These are phyloP conservation scores for Drosophila subsilvestris DNA, from an alignment of 2,888 invertebrate species.

Conservation along the genomic window DNA sequence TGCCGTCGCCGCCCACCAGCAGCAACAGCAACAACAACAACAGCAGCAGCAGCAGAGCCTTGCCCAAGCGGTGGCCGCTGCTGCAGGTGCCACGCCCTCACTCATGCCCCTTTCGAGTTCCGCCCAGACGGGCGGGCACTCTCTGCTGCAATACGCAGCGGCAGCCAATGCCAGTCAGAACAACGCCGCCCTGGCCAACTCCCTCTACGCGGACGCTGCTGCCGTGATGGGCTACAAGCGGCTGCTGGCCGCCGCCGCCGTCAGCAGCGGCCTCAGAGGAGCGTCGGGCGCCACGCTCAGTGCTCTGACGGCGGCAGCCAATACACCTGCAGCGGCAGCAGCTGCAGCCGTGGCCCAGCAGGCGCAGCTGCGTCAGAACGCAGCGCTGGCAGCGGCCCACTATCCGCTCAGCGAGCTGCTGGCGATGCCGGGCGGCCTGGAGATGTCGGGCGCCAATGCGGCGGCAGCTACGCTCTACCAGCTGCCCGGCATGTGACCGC, in stretches of 20 bases:
- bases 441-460: constrained; percentile 84
- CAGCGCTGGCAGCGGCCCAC: constrained; percentile 84
- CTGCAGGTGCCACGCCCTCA: constrained; percentile 75
- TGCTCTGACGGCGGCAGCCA: constrained; percentile 76
- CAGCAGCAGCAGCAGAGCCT: constrained; percentile 78
- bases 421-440: constrained; percentile 88
- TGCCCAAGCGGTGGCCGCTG: constrained; percentile 69
- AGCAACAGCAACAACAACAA: constrained; percentile 80
- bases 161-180: constrained; percentile 86
- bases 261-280: constrained; percentile 79
- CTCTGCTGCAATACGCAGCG: constrained; percentile 86
- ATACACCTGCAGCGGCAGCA: constrained; percentile 56
- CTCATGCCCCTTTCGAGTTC: constrained; percentile 61
- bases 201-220: constrained; percentile 85
- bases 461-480: constrained; percentile 89
- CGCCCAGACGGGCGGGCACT: constrained; percentile 81
- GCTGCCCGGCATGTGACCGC: constrained; percentile 88
- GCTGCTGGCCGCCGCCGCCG: constrained; percentile 83
- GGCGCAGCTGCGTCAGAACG: constrained; percentile 76
- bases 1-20: constrained; percentile 79
- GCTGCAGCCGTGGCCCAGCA: constrained; percentile 79
- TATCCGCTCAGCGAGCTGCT: constrained; percentile 90
- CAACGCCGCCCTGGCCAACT: constrained; percentile 81
- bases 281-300: constrained; percentile 66
- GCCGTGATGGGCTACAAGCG: constrained; percentile 84